Evolutionary conservation across 2,113 vertebrate genomes (phyloP).

Genomic region (Bubo bubo): DNA sequence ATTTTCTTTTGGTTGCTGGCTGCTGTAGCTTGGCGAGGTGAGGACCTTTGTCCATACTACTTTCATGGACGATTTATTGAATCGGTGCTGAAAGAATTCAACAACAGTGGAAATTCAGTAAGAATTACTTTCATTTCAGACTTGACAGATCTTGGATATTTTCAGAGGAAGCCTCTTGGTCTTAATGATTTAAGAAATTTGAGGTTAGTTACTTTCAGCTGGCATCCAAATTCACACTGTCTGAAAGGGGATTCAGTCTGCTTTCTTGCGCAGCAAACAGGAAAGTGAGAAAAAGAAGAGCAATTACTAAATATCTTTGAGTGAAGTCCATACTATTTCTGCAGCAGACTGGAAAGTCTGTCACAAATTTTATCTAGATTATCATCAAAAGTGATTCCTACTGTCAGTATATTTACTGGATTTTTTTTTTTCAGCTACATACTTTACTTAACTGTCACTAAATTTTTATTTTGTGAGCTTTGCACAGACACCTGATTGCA

Average conservation of each 20-base stretch:
- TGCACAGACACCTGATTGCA: neutral
- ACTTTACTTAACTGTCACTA: neutral
- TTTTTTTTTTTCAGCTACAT: neutral
- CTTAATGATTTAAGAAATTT: neutral
- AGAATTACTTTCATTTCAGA: neutral
- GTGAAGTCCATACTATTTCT: neutral
- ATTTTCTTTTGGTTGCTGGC: neutral
- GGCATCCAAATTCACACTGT: neutral
- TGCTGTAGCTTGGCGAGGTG: neutral
- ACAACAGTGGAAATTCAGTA: neutral
- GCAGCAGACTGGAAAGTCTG: neutral
- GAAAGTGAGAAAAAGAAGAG: neutral
- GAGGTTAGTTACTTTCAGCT: neutral
- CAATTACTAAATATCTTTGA: neutral
- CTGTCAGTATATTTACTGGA: neutral
- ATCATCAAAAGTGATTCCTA: neutral
- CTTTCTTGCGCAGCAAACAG: neutral
- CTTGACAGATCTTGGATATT: neutral
- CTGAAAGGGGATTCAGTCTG: neutral
- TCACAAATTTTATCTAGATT: neutral
- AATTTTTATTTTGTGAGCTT: neutral
- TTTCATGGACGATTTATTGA: neutral
- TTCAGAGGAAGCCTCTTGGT: neutral
- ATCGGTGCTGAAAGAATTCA: neutral
- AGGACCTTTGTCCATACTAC: neutral